Conservation (phyloP, 2,888 invertebrate species). For the Leptarthrus brevirostris region DNA sequence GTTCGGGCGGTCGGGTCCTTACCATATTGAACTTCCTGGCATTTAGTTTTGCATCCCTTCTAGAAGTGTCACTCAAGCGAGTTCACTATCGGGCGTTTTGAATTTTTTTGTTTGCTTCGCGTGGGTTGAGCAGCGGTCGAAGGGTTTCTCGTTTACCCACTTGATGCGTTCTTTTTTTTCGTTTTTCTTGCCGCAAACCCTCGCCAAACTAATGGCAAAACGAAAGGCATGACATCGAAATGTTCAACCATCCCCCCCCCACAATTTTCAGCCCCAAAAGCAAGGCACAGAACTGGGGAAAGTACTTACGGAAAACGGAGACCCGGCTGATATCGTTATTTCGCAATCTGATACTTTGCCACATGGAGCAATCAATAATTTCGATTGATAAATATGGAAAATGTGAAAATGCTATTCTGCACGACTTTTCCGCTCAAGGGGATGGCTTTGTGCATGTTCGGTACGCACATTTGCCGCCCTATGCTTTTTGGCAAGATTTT, state of each 20-base stretch:
- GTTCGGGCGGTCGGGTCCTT: conserved; percentile 1
- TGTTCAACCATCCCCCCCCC: neutral
- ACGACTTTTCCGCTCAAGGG: conserved; percentile 22
- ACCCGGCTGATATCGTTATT: conserved; percentile 29
- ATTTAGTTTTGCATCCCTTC: conserved; percentile 43
- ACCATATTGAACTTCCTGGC: conserved; percentile 43
- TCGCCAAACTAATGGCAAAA: conserved; percentile 19
- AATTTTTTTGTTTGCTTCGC: conserved; percentile 10
- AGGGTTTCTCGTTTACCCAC: conserved; percentile 40
- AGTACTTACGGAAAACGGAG: neutral
- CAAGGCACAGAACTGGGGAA: neutral
- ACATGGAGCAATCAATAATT: conserved; percentile 42
- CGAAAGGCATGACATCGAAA: conserved; percentile 15
- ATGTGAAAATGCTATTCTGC: conserved; percentile 28
- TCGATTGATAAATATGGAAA: conserved; percentile 48
- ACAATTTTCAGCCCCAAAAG: neutral
- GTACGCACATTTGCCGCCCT: neutral
- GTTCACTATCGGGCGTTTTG: conserved; percentile 24
- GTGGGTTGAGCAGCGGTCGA: neutral
- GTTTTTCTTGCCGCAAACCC: neutral
- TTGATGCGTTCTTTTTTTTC: conserved; percentile 19
- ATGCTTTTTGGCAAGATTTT: conserved; percentile 4
- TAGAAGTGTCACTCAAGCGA: conserved; percentile 42
- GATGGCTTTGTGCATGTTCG: neutral
- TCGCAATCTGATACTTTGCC: conserved; percentile 42